Evolutionary conservation across 2,888 invertebrate species (phyloP), one percentile per base, ranked within the genome.

Genomic region (Luffia ferchaultella): DNA sequence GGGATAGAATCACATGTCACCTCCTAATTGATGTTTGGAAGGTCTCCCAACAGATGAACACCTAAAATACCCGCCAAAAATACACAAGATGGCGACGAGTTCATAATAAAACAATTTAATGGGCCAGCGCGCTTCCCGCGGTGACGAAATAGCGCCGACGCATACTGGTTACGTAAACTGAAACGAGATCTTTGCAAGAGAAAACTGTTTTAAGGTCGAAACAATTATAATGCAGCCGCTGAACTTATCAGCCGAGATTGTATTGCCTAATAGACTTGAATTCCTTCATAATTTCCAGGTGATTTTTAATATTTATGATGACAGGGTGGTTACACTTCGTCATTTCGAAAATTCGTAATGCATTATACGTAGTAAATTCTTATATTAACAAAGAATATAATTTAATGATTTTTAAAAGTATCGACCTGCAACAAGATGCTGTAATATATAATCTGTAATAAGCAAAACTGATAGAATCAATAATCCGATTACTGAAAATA

Each of bases 51-150:
- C 71, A 79, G 80, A 80, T 83, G 79, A 82, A 82, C 78, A 79
- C 76, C 80, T 73, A 79, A 79, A 30, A 76, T 78, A 71, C 67
- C 78, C 70, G 78, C 82, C 79, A 79, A 83, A 83, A 83, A 83
- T 82, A 83, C 75, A 76, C 73, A 75, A 78, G 75, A 82, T 79
- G 82, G 82, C 82, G 82, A 73, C 80, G 76, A 68, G 78, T 82
- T 77, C 80, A 80, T 82, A 83, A 82, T 83, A 83, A 82, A 83
- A 82, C 82, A 79, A 82, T 83, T 82, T 83, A 83, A 83, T 82
- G 82, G 82, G 80, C 82, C 80, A 79, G 74, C 80, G 76, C 80
- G 79, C 73, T 82, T 83, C 78, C 82, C 82, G 80, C 73, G 77
- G 79, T 82, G 82, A 80, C 79, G 82, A 83, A 82, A 83, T 78